A percentile compares a stretch with the other conserved stretches of the same genome.
Evolutionary conservation across 2,888 invertebrate genomes (phyloP).

Genomic region (Melieria picta): DNA sequence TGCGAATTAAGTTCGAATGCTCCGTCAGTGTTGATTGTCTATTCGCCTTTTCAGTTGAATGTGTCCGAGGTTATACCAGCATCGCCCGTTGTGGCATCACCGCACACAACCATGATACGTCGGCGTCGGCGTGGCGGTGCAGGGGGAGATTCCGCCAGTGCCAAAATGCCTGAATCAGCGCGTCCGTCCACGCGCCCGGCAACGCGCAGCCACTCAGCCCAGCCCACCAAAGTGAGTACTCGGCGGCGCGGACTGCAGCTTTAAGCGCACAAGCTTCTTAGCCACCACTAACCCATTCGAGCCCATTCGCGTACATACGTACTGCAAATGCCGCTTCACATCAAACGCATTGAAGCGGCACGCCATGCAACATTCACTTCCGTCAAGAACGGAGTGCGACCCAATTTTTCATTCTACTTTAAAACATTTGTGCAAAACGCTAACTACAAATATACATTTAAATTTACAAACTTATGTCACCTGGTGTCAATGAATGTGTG

Average conservation of each 20-base stretch:
- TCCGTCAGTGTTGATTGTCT: background rate
- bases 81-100: conserved; percentile 50
- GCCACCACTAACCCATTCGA: background rate
- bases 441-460: no score
- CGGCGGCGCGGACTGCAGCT: conserved; percentile 48
- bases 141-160: conserved; percentile 29
- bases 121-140: conserved; percentile 43
- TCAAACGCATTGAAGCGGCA: no score
- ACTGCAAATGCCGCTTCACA: no score
- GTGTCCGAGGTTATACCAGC: conserved; percentile 55
- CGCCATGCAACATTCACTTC: no score
- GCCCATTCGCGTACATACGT: no score
- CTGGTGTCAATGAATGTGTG: no score
- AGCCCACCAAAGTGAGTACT: conserved; percentile 49
- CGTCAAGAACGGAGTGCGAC: no score
- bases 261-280: background rate
- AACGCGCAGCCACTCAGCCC: conserved; percentile 22
- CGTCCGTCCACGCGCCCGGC: conserved; percentile 31
- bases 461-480: no score
- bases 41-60: conserved; percentile 45
- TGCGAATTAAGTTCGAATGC: no score
- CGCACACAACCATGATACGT: conserved; percentile 24
- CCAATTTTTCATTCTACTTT: no score
- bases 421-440: no score
- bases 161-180: conserved; percentile 15